These are phyloP conservation scores for Pagrus major DNA, from an alignment of 2,113 vertebrate species.

Conservation along the genomic window DNA sequence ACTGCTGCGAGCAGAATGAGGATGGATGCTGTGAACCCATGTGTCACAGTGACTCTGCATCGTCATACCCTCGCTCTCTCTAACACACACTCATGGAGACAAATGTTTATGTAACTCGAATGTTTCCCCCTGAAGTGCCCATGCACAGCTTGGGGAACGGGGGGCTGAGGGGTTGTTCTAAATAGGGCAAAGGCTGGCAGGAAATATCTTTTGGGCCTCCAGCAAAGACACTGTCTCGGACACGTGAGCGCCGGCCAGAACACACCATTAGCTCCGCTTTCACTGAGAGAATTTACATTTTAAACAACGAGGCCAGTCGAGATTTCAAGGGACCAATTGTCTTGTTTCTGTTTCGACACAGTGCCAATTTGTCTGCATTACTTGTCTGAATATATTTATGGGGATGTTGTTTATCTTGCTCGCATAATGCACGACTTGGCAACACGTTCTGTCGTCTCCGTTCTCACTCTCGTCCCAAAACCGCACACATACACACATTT, in stretches of 20 bases:
- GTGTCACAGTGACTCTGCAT: slow-evolving; percentile 67
- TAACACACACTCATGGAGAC: slow-evolving; percentile 10
- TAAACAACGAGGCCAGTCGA: slow-evolving; percentile 10
- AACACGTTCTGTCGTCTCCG: background rate
- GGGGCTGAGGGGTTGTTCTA: slow-evolving; percentile 55
- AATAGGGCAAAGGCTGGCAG: slow-evolving; percentile 71
- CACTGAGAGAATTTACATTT: slow-evolving; percentile 18
- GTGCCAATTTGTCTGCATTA: slow-evolving; percentile 7
- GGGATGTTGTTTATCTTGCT: background rate
- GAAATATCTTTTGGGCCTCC: slow-evolving; percentile 45
- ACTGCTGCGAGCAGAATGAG: slow-evolving; percentile 44
- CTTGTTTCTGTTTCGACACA: background rate
- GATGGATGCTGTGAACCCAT: slow-evolving; percentile 73
- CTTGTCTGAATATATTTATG: background rate
- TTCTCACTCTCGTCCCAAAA: background rate
- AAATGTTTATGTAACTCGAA: slow-evolving; percentile 72
- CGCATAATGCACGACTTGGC: background rate
- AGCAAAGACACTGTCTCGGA: slow-evolving; percentile 42
- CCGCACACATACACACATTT: slow-evolving; percentile 12
- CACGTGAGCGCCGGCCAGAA: slow-evolving; percentile 54
- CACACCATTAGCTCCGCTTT: slow-evolving; percentile 18
- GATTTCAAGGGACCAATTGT: background rate
- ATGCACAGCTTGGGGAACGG: slow-evolving; percentile 53
- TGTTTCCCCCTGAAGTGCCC: slow-evolving; percentile 72
- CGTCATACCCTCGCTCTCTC: slow-evolving; percentile 7